Evolutionary conservation across 2,113 vertebrate genomes (phyloP).

Genomic region (Ia io): DNA sequence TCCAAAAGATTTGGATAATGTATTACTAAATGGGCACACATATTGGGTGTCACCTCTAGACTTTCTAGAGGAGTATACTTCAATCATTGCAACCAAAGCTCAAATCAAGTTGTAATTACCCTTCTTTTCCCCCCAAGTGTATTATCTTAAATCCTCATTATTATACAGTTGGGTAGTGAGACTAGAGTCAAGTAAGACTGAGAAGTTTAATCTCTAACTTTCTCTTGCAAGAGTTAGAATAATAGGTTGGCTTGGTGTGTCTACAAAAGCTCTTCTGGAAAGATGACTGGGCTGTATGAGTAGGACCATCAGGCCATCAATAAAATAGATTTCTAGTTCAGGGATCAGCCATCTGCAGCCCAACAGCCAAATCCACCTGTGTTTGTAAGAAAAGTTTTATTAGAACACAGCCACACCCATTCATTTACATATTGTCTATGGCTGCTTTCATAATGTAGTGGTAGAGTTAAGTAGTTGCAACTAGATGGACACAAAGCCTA

Average conservation of each 20-base stretch:
- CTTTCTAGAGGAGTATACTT: background rate
- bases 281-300: background rate
- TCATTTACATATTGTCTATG: background rate
- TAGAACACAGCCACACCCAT: background rate
- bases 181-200: background rate
- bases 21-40: slow-evolving; percentile 20
- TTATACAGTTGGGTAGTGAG: slow-evolving; percentile 41
- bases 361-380: background rate
- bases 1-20: slow-evolving; percentile 43
- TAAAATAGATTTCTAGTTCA: slow-evolving; percentile 22
- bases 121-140: slow-evolving; percentile 26
- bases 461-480: background rate
- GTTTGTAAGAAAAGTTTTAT: slow-evolving; percentile 44
- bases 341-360: background rate
- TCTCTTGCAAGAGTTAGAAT: slow-evolving; percentile 14
- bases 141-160: slow-evolving; percentile 57
- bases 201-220: background rate
- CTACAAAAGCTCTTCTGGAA: slow-evolving; percentile 9
- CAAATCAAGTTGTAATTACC: slow-evolving; percentile 53
- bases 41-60: background rate
- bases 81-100: slow-evolving; percentile 39
- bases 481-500: background rate
- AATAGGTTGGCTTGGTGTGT: background rate
- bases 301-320: background rate
- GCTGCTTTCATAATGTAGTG: background rate